Evolutionary conservation across 2,888 invertebrate genomes (phyloP).

Genomic region (Empis stercorea): DNA sequence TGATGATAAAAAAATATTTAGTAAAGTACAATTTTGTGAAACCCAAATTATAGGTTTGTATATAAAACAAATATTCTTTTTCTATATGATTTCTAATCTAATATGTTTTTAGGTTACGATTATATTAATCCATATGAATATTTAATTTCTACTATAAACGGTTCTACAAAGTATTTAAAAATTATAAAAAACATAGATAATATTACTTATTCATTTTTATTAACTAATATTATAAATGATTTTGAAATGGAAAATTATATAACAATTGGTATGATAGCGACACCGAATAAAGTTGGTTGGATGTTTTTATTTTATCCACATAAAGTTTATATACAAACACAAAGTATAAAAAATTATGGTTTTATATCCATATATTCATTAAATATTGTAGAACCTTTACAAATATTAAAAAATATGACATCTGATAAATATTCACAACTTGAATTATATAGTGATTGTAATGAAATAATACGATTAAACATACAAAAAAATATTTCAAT

Average conservation of each 20-base stretch:
- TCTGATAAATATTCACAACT: conserved; percentile 2
- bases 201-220: conserved; percentile 11
- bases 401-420: conserved; percentile 6
- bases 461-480: conserved; percentile 21
- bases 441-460: conserved; percentile 18
- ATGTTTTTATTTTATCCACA: conserved; percentile 21
- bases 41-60: conserved; percentile 23
- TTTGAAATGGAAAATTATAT: conserved; percentile 19
- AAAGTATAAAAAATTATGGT: conserved; percentile 10
- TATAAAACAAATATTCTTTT: not conserved
- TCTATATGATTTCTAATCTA: not conserved
- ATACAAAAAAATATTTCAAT: conserved; percentile 17
- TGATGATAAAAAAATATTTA: conserved; percentile 12
- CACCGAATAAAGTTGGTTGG: conserved; percentile 20
- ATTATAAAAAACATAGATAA: conserved; percentile 10
- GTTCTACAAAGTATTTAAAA: conserved; percentile 15
- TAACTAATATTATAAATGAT: conserved; percentile 12
- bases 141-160: conserved; percentile 19
- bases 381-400: conserved; percentile 15
- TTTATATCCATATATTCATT: conserved; percentile 18
- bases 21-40: conserved; percentile 20
- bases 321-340: conserved; percentile 17
- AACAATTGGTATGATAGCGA: conserved; percentile 21
- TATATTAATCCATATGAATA: conserved; percentile 14
- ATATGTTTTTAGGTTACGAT: conserved; percentile 14